A percentile compares a stretch with the other conserved stretches of the same genome.
phyloP scores from a whole-genome alignment of 1,140 invertebrate species.

The Drosophila oshimai region DNA sequence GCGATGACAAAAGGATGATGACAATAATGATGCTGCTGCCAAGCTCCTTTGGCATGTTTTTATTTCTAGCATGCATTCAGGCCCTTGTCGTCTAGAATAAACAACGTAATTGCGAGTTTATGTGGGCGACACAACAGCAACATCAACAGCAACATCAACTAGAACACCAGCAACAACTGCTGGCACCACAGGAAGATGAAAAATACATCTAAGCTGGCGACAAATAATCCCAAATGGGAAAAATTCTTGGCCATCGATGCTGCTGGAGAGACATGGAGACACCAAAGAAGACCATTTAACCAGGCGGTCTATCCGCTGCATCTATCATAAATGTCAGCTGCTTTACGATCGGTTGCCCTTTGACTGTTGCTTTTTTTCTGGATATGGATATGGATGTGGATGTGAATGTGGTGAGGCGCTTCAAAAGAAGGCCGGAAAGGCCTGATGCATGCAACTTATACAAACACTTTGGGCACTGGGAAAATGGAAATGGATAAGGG shows the following conservation, averaged over 20 bases:
- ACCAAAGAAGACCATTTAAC: constrained; percentile 19
- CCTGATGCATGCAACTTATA: constrained; percentile 38
- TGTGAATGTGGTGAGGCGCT: constrained; percentile 40
- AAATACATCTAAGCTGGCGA: constrained; percentile 53
- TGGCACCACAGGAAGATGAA: constrained; percentile 31
- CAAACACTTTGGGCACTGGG: constrained; percentile 11
- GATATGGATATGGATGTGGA: too few relatives aligned
- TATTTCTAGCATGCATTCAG: constrained; percentile 43
- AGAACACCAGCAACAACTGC: constrained; percentile 15
- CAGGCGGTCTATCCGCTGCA: constrained; percentile 26
- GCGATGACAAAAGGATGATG: constrained; percentile 60
- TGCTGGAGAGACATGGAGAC: too few relatives aligned
- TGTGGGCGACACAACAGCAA: constrained; percentile 66
- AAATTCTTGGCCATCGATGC: constrained; percentile 26
- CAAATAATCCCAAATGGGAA: constrained; percentile 66
- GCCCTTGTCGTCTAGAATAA: constrained; percentile 74
- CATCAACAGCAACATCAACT: constrained; percentile 13
- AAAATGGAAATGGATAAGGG: neutral
- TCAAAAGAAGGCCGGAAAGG: constrained; percentile 67
- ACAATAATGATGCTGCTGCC: constrained; percentile 46
- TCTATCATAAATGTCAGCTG: constrained; percentile 72
- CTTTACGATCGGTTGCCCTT: constrained; percentile 74
- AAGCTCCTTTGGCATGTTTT: constrained; percentile 41
- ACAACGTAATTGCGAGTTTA: constrained; percentile 78
- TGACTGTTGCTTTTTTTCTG: constrained; percentile 38